A percentile compares a stretch with the other conserved stretches of the same genome.
These are phyloP conservation scores for Onychorhynchus coronatus DNA, from an alignment of 2,113 vertebrate species.

Conservation along the genomic window DNA sequence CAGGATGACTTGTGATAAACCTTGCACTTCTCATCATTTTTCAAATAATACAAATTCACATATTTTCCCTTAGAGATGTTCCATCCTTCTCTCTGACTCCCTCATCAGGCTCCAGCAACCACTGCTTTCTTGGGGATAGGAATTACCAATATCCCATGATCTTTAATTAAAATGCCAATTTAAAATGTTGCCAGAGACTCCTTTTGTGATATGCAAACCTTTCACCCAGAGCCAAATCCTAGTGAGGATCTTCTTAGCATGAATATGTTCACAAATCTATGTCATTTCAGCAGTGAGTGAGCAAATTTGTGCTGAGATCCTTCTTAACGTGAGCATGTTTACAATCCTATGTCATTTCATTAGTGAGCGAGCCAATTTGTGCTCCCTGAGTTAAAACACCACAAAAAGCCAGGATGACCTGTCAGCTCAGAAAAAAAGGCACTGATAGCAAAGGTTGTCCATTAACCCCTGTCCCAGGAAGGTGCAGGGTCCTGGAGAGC, in stretches of 20 bases:
- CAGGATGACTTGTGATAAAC: not conserved
- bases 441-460: not conserved
- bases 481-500: not conserved
- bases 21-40: not conserved
- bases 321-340: not conserved
- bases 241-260: not conserved
- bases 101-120: not conserved
- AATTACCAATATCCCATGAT: not conserved
- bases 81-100: not conserved
- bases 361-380: not conserved
- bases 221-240: not conserved
- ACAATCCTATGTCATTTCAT: not conserved
- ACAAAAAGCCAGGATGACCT: not conserved
- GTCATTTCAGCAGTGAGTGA: not conserved
- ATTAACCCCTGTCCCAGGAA: not conserved
- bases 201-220: not conserved
- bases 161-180: not conserved
- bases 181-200: not conserved
- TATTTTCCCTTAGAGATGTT: not conserved
- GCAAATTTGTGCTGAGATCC: not conserved
- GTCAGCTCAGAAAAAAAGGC: not conserved
- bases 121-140: not conserved
- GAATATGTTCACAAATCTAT: not conserved
- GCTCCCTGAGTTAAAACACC: not conserved
- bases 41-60: not conserved